phyloP scores from a whole-genome alignment of 2,113 vertebrate species.

The Okapia johnstoni region DNA sequence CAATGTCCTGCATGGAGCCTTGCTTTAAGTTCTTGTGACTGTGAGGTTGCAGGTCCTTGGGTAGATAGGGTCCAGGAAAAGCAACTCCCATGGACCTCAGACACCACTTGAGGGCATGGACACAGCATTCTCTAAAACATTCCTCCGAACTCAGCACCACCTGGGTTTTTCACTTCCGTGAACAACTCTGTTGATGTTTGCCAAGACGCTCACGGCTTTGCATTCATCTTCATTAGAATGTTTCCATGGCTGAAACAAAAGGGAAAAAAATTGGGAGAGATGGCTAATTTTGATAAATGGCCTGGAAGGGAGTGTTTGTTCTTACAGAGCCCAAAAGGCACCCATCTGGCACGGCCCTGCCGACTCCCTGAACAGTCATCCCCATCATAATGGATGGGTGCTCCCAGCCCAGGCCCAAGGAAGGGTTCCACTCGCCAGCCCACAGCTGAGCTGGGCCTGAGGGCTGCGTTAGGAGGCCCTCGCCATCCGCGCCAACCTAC shows the following conservation, averaged over 20 bases:
- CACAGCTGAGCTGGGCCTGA: accelerated
- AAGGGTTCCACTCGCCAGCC: accelerated
- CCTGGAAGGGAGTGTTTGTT: background rate
- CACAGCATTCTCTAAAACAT: background rate
- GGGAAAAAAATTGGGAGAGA: background rate
- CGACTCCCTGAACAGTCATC: background rate
- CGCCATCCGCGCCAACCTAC: accelerated
- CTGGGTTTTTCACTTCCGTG: background rate
- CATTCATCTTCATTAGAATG: background rate
- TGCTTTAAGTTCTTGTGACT: background rate
- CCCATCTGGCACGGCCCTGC: background rate
- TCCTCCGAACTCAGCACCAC: background rate
- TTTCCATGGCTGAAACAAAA: background rate
- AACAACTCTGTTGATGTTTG: background rate
- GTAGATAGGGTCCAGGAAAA: background rate
- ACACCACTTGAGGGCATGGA: background rate
- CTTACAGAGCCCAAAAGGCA: background rate
- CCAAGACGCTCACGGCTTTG: background rate
- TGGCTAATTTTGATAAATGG: background rate
- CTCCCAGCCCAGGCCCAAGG: background rate
- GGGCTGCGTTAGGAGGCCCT: background rate
- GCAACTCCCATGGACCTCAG: background rate
- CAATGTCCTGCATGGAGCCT: background rate
- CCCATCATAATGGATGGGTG: background rate
- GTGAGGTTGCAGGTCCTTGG: background rate